Conservation (phyloP, 2,888 invertebrate species). For the Melinaea marsaeus region DNA sequence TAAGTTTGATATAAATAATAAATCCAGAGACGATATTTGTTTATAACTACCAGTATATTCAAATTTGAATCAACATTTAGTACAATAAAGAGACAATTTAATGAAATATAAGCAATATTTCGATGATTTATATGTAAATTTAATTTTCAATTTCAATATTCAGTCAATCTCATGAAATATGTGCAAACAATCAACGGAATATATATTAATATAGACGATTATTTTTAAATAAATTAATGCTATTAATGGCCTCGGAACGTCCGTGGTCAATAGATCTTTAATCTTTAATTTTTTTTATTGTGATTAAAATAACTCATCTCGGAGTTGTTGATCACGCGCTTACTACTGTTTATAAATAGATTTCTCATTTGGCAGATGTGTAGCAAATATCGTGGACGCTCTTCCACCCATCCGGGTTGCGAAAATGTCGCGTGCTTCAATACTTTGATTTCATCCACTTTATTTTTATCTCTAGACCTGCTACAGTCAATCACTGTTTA, state of each 20-base stretch:
- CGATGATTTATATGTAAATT: no score
- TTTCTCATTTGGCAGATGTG: conserved; percentile 72
- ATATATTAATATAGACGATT: no score
- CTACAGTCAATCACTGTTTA: conserved; percentile 39
- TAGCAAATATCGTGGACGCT: conserved; percentile 43
- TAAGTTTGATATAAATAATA: no score
- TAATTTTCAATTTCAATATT: no score
- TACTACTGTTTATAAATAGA: conserved; percentile 64
- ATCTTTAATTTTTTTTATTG: conserved; percentile 51
- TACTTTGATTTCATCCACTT: conserved; percentile 35
- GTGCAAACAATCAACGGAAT: no score
- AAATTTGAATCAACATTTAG: no score
- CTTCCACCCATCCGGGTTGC: conserved; percentile 35
- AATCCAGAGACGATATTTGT: no score
- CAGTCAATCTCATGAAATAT: no score
- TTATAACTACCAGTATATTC: no score
- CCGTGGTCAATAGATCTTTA: not conserved
- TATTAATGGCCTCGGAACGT: not conserved
- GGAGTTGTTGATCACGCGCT: conserved; percentile 70
- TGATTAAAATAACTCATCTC: conserved; percentile 59
- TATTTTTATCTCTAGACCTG: conserved; percentile 46
- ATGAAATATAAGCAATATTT: no score
- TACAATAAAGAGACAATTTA: no score
- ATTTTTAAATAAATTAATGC: no score
- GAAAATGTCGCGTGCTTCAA: conserved; percentile 56